Evolutionary conservation across 2,113 vertebrate genomes (phyloP).

Genomic region (Halichoeres trimaculatus): DNA sequence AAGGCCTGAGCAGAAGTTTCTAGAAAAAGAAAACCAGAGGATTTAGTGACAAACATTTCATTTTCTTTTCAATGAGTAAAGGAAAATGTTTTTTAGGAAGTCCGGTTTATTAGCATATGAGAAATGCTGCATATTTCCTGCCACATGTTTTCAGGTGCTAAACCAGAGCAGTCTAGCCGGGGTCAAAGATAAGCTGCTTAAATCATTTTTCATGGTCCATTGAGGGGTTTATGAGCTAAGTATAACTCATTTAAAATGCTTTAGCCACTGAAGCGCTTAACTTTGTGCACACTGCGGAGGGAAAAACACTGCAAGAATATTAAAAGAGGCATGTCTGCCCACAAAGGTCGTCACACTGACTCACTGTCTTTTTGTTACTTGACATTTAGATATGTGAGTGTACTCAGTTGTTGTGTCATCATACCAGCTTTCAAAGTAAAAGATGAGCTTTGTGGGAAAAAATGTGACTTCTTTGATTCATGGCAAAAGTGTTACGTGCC

Average conservation of each 20-base stretch:
- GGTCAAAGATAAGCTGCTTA: not conserved
- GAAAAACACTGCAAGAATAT: not conserved
- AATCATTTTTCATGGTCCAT: slow-evolving; percentile 32
- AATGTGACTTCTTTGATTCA: not conserved
- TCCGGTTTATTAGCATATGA: not conserved
- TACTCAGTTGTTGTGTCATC: slow-evolving; percentile 3
- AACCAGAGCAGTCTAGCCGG: not conserved
- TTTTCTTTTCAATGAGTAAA: slow-evolving; percentile 13
- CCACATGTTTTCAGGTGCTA: not conserved
- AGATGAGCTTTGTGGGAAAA: not conserved
- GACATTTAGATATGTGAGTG: slow-evolving; percentile 14
- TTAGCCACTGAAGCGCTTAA: slow-evolving; percentile 34
- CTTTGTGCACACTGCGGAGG: not conserved
- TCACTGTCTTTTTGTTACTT: slow-evolving; percentile 39
- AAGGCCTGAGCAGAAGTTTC: not conserved
- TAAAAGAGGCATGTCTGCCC: slow-evolving; percentile 9
- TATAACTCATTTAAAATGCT: slow-evolving; percentile 41
- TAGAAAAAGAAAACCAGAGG: not conserved
- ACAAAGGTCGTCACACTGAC: slow-evolving; percentile 51
- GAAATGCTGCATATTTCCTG: not conserved
- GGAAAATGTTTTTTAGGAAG: not conserved
- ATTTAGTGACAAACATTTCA: slow-evolving; percentile 1
- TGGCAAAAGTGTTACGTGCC: not conserved
- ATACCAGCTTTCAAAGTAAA: not conserved
- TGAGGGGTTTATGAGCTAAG: slow-evolving; percentile 40